Conservation (phyloP, 2,888 invertebrate species). For the Gymnocheta viridis region DNA sequence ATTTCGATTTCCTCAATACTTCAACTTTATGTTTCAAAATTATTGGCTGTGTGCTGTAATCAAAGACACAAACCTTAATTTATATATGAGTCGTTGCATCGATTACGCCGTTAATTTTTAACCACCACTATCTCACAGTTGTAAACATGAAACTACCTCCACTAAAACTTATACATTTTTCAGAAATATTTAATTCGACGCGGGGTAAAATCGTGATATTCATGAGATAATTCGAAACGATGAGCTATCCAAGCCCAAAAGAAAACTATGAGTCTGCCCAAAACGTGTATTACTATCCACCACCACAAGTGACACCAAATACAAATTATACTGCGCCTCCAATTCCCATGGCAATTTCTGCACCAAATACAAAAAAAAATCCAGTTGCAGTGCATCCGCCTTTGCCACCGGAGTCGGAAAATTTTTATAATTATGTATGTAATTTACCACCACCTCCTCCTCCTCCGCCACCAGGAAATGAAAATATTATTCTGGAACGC, state of each 20-base stretch:
- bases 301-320: slow-evolving; percentile 71
- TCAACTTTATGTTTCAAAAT: too few relatives aligned
- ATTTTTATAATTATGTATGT: slow-evolving; percentile 64
- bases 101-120: neutral
- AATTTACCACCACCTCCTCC: slow-evolving; percentile 62
- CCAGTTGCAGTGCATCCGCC: slow-evolving; percentile 4
- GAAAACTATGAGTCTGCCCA: slow-evolving; percentile 18
- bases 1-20: too few relatives aligned
- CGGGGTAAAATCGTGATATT: neutral
- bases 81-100: neutral
- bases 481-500: slow-evolving; percentile 5
- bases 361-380: slow-evolving; percentile 5
- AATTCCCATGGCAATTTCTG: slow-evolving; percentile 17
- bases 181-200: neutral
- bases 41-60: neutral
- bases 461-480: slow-evolving; percentile 22
- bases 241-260: slow-evolving; percentile 50
- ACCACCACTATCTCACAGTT: neutral
- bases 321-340: slow-evolving; percentile 56
- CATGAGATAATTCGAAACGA: neutral
- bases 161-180: neutral
- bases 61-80: neutral
- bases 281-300: slow-evolving; percentile 73
- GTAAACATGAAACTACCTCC: slow-evolving; percentile 32
- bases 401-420: slow-evolving; percentile 27